phyloP scores from a whole-genome alignment of 2,113 vertebrate genomes.

The Miniopterus natalensis region DNA sequence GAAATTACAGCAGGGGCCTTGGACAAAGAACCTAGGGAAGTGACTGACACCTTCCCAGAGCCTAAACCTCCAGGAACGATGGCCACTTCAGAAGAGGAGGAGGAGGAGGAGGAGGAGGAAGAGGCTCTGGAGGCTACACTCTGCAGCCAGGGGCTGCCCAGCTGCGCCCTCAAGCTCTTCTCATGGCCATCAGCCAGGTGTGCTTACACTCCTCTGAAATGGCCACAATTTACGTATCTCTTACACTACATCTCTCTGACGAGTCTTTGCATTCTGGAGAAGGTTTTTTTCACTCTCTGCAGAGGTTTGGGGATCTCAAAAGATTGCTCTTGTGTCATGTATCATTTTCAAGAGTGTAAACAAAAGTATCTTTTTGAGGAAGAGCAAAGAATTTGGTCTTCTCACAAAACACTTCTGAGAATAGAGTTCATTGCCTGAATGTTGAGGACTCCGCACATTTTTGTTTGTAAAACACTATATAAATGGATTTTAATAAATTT shows the following conservation, averaged over 20 bases:
- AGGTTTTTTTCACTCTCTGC: slow-evolving; percentile 63
- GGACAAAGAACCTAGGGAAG: slow-evolving; percentile 98
- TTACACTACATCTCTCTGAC: slow-evolving; percentile 83
- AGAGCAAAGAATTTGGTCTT: slow-evolving; percentile 62
- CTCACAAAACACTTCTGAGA: slow-evolving; percentile 61
- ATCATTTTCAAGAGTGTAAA: slow-evolving; percentile 64
- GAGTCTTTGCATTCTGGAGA: slow-evolving; percentile 71
- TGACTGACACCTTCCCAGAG: slow-evolving; percentile 95
- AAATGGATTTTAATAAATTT: slow-evolving; percentile 87
- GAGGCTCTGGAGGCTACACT: slow-evolving; percentile 98
- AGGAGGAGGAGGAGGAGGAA: slow-evolving; percentile 92
- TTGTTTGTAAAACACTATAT: slow-evolving; percentile 82
- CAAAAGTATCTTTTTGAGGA: neutral
- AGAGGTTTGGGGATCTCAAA: neutral
- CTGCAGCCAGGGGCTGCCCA: slow-evolving; percentile 91
- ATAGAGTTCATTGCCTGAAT: slow-evolving; percentile 59
- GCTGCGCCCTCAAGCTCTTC: neutral
- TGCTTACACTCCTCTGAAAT: slow-evolving; percentile 1
- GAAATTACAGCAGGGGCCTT: slow-evolving; percentile 98
- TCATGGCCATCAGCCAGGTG: neutral
- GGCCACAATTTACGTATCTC: slow-evolving; percentile 61
- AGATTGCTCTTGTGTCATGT: slow-evolving; percentile 48
- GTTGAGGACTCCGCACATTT: slow-evolving; percentile 58
- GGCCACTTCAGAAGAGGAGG: slow-evolving; percentile 88
- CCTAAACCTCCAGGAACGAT: slow-evolving; percentile 88